These are phyloP conservation scores for Cryptoleucopteryx plumbea DNA, from an alignment of 2,113 vertebrate genomes.

Conservation along the genomic window DNA sequence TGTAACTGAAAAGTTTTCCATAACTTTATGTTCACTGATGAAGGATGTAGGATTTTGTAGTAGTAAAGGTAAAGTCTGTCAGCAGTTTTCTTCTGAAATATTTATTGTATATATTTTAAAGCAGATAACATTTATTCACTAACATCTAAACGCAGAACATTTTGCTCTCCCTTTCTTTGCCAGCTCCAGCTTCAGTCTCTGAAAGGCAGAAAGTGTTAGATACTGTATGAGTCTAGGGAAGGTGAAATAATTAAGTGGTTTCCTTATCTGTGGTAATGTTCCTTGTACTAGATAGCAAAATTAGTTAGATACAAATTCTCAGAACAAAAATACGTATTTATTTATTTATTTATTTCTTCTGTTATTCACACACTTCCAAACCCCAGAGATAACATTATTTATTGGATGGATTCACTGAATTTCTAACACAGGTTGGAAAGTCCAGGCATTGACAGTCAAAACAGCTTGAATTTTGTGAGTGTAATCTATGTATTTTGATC, in stretches of 20 bases:
- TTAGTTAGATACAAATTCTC: not conserved
- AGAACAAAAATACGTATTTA: not conserved
- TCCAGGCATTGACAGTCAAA: not conserved
- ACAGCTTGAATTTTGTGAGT: not conserved
- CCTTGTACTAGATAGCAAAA: not conserved
- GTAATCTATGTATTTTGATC: slow-evolving; percentile 7
- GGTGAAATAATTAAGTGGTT: not conserved
- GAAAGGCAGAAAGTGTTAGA: not conserved
- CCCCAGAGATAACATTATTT: not conserved
- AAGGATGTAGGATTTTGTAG: not conserved
- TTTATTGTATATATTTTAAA: not conserved
- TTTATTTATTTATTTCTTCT: not conserved
- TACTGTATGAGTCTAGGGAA: not conserved
- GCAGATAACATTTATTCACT: not conserved
- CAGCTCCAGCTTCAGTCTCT: not conserved
- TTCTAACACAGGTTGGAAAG: not conserved
- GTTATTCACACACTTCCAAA: not conserved
- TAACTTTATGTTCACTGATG: not conserved
- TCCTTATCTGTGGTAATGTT: not conserved
- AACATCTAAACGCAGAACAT: not conserved
- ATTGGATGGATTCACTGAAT: not conserved
- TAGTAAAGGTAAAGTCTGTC: not conserved
- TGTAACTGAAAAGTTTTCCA: not conserved
- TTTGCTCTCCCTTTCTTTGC: not conserved
- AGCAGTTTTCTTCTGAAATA: not conserved